Base-by-base conservation (phyloP, 2,888 invertebrate species). In the Epistrophella euchroma region DNA sequence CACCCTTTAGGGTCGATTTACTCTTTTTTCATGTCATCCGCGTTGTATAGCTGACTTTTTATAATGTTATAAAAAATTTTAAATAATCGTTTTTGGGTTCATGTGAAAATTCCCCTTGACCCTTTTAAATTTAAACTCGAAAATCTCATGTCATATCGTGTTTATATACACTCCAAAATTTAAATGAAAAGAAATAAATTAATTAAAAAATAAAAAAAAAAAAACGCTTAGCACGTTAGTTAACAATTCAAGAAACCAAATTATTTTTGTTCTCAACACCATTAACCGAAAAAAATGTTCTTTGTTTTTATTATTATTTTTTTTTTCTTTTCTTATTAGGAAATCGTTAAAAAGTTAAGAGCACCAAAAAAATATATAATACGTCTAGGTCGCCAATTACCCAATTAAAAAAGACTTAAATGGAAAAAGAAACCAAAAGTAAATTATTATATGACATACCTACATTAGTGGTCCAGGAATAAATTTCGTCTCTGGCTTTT, bases 151-250 rank as follows among this genome's bases (percentile, higher is more conserved):
- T 50, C 11, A 45, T 37, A 52, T 35, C 72, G 76, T 66, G 75
- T 60, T 52, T n/a, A 35, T 13, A 13, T 4, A 6, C 28, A 47
- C 58, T 47, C 10, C 32, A 68, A 22, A 22, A n/a, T 60, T 40
- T 45, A 19, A 25, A n/a, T 17, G 45, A 50, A 72, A 43, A 19
- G 43, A 66, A 32, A 52, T n/a, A 37, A 68, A 66, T 13, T 56
- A 66, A 66, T 58, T 25, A 47, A 17, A 35, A 0, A 35, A 32
- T 5, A 28, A 40, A 55, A 45, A n/a, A 17, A 40, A 52, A 60
- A 74, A 70, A 78, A 78, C 74, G 66, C 84, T 84, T 75, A 64
- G 66, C 79, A 66, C 74, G 78, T 64, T 64, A 35, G 74, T 43
- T 58, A 56, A 74, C 74, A 78, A 78, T 75, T 84, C 66, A 58